Evolutionary conservation across 2,888 invertebrate species (phyloP), one percentile per base, ranked within the genome.

Genomic region (Chirona hameri): DNA sequence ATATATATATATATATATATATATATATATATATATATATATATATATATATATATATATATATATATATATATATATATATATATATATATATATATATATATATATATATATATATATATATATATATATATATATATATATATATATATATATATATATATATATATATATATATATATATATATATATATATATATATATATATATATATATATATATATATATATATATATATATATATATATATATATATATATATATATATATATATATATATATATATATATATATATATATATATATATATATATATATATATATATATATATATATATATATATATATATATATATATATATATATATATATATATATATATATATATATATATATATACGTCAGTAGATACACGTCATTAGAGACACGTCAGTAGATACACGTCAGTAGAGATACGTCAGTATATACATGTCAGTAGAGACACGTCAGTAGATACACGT

Each of bases 291-390:
- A n/a, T n/a, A n/a, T n/a, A n/a, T n/a, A n/a, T n/a, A n/a, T n/a
- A n/a, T 52, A 24, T 21, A 21, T 24, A 60, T 21, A 24, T 7
- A 14, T 24, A 60, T 7, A 7, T 18, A 7, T 18, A 21, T 21
- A 60, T 14, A 60, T 60, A 60, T 60, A 60, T 60, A 14, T 14
- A 57, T 57, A 57, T 57, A 57, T 57, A 57, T 57, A 57, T 57
- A 57, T 57, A 57, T 57, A 57, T 57, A 57, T 57, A 57, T 57
- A 57, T 57, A 57, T 57, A 57, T 57, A 57, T 57, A 57, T 57
- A 57, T 57, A 57, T 57, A 57, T n/a, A n/a, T n/a, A n/a, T n/a
- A n/a, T n/a, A n/a, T n/a, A n/a, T n/a, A n/a, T n/a, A n/a, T n/a
- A n/a, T n/a, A n/a, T n/a, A n/a, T n/a, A n/a, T n/a, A n/a, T n/a